These are phyloP conservation scores for Catonia carolina DNA, from an alignment of 2,888 invertebrate species.

Conservation along the genomic window DNA sequence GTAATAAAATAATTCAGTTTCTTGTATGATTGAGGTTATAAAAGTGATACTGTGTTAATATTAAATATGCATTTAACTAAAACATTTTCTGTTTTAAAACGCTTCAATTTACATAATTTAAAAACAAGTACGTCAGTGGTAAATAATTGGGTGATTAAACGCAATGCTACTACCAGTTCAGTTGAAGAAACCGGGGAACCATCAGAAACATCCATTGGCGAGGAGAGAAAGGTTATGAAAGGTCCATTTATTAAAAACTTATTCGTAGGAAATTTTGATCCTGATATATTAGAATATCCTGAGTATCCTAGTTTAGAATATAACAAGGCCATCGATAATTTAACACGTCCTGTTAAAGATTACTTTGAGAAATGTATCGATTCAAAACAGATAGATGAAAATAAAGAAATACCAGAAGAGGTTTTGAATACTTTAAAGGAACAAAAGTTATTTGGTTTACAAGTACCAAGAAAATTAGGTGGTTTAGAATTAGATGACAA, in stretches of 20 bases:
- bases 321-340: not conserved
- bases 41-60: no score
- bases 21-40: no score
- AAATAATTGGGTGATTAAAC: no score
- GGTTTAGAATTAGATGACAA: conserved; percentile 1
- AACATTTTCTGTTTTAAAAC: no score
- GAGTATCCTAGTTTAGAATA: not conserved
- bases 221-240: not conserved
- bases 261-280: not conserved
- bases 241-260: conserved; percentile 3
- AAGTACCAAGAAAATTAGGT: not conserved
- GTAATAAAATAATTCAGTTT: no score
- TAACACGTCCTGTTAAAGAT: not conserved
- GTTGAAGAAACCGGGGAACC: conserved; percentile 4
- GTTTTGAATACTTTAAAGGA: not conserved
- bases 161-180: no score
- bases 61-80: no score
- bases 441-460: not conserved
- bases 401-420: not conserved
- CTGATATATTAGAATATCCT: conserved; percentile 4
- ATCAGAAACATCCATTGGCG: not conserved
- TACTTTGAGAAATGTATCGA: not conserved
- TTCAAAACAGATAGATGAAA: not conserved
- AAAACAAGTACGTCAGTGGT: no score
- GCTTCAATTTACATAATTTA: no score